Conservation (phyloP, 2,113 vertebrate species). For the Oxygymnocypris stewartii region DNA sequence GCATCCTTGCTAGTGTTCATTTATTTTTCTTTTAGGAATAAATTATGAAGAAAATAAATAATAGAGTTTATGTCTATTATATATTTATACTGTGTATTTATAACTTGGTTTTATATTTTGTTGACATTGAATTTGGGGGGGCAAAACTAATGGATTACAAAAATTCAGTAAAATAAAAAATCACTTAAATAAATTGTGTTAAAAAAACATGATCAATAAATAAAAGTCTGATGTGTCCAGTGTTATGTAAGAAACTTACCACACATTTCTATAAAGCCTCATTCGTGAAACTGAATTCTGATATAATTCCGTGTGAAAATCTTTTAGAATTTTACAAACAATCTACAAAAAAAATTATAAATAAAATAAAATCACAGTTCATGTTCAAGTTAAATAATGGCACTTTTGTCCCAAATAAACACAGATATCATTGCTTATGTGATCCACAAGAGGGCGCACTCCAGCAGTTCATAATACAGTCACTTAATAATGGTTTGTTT, state of each 20-base stretch:
- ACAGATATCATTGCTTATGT: background rate
- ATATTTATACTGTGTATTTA: background rate
- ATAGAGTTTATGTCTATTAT: background rate
- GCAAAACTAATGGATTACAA: background rate
- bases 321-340: background rate
- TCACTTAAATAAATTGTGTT: background rate
- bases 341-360: too few species aligned
- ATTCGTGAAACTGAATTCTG: too few species aligned
- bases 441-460: constrained; percentile 35
- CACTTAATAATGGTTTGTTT: too few species aligned
- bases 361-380: background rate
- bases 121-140: background rate
- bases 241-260: background rate
- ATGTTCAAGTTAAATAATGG: background rate
- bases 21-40: too few species aligned
- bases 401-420: background rate
- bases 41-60: too few species aligned
- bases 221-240: background rate
- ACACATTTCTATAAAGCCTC: background rate
- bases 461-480: background rate
- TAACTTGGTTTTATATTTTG: background rate
- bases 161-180: too few species aligned
- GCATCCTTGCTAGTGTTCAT: background rate
- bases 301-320: background rate
- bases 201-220: background rate